Conservation (phyloP, 2,113 vertebrate genomes). For the Peromyscus californicus region DNA sequence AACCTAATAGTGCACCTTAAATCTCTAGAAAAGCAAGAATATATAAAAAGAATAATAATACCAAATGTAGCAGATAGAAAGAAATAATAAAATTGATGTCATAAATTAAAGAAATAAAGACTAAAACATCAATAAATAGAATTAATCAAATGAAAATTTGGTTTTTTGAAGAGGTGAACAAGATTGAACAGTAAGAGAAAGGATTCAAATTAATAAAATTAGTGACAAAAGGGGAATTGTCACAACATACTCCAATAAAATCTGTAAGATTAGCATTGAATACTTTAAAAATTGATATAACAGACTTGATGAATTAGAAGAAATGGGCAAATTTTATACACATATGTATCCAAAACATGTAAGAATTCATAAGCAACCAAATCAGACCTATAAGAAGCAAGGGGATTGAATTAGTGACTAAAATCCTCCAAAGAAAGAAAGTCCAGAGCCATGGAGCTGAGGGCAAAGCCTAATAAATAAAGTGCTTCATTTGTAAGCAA, state of each 20-base stretch:
- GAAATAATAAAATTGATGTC: neutral
- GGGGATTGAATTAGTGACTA: neutral
- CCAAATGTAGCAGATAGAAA: neutral
- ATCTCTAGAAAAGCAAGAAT: neutral
- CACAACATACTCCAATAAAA: neutral
- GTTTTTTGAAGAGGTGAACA: neutral
- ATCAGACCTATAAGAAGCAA: neutral
- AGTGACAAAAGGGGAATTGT: neutral
- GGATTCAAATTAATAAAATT: neutral
- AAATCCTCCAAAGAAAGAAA: neutral
- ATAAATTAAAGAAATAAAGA: neutral
- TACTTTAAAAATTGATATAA: neutral
- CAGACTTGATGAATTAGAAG: neutral
- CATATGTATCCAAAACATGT: neutral
- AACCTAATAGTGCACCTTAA: neutral
- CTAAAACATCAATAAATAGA: neutral
- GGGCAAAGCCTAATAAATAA: rapidly evolving
- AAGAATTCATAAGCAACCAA: neutral
- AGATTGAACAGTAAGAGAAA: neutral
- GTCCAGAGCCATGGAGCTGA: neutral
- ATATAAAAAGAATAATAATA: neutral
- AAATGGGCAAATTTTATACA: neutral
- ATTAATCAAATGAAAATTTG: neutral
- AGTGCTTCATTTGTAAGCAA: neutral
- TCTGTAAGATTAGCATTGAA: neutral